A percentile compares a stretch with the other conserved stretches of the same genome.
These are phyloP conservation scores for Anastrepha ludens DNA, from an alignment of 1,140 invertebrate genomes.

Conservation along the genomic window DNA sequence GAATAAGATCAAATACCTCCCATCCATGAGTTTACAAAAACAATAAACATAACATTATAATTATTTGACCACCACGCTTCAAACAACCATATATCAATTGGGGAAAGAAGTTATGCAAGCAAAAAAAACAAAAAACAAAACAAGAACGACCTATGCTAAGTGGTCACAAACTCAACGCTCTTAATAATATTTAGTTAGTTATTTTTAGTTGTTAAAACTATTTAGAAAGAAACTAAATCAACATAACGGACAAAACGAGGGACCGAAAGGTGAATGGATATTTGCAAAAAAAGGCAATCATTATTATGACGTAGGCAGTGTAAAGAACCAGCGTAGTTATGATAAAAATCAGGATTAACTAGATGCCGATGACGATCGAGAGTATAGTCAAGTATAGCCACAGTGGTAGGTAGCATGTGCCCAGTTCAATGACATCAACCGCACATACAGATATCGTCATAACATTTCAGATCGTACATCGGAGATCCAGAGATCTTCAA, in stretches of 20 bases:
- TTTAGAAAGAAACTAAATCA: conserved; percentile 54
- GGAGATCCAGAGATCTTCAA: conserved; percentile 8
- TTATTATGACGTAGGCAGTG: conserved; percentile 15
- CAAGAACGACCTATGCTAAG: background rate
- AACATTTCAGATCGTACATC: background rate
- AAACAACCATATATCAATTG: background rate
- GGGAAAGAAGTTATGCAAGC: background rate
- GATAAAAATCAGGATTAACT: background rate
- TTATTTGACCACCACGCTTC: conserved; percentile 54
- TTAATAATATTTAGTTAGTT: conserved; percentile 60
- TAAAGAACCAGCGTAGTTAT: background rate
- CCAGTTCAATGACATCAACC: background rate
- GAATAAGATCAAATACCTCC: conserved; percentile 20
- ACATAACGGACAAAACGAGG: conserved; percentile 57
- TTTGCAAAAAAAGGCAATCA: conserved; percentile 4
- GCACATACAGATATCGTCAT: background rate
- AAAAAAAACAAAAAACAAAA: background rate
- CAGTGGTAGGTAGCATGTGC: background rate
- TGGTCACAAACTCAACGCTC: conserved; percentile 53
- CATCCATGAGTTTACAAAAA: conserved; percentile 24
- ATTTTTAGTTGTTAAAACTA: conserved; percentile 59
- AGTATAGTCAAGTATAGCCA: background rate
- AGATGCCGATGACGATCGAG: background rate
- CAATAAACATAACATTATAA: conserved; percentile 49
- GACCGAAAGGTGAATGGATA: conserved; percentile 52